phyloP scores from a whole-genome alignment of 2,888 invertebrate genomes.

The Synanthedon myopaeformis region DNA sequence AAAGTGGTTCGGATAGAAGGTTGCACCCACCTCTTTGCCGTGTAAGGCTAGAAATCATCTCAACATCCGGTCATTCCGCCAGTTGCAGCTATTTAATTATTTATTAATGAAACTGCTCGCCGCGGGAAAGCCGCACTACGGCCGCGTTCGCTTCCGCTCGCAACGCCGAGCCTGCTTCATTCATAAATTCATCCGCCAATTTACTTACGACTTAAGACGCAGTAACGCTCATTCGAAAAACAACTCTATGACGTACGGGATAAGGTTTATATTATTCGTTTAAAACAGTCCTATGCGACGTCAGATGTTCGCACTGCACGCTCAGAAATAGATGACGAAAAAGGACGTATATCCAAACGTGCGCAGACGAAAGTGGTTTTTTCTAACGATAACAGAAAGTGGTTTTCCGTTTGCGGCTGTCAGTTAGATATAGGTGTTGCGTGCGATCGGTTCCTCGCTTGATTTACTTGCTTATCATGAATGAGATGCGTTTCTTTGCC shows the following conservation, averaged over 20 bases:
- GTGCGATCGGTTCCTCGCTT: slow-evolving; percentile 44
- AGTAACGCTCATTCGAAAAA: slow-evolving; percentile 18
- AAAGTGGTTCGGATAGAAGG: slow-evolving; percentile 5
- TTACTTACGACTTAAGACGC: slow-evolving; percentile 23
- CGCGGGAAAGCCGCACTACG: slow-evolving; percentile 67
- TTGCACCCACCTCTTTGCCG: slow-evolving; percentile 26
- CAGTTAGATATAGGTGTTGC: slow-evolving; percentile 40
- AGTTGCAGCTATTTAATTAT: slow-evolving; percentile 66
- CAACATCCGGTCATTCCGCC: slow-evolving; percentile 63
- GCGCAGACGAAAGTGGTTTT: slow-evolving; percentile 60
- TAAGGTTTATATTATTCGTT: not conserved
- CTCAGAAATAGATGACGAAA: slow-evolving; percentile 58
- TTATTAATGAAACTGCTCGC: slow-evolving; percentile 66
- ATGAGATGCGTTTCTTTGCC: slow-evolving; percentile 60
- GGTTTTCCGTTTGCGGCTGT: slow-evolving; percentile 57
- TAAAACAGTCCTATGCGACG: slow-evolving; percentile 20
- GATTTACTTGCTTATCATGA: slow-evolving; percentile 64
- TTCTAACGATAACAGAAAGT: slow-evolving; percentile 54
- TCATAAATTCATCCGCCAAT: slow-evolving; percentile 49
- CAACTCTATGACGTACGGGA: slow-evolving; percentile 21
- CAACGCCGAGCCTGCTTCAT: slow-evolving; percentile 67
- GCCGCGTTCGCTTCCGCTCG: slow-evolving; percentile 64
- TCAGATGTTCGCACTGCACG: slow-evolving; percentile 16
- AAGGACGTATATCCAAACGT: slow-evolving; percentile 55
- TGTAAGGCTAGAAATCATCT: slow-evolving; percentile 61